A percentile compares a stretch with the other conserved stretches of the same genome.
These are phyloP conservation scores for Corbicula japonica DNA, from an alignment of 2,888 invertebrate genomes.

Conservation along the genomic window DNA sequence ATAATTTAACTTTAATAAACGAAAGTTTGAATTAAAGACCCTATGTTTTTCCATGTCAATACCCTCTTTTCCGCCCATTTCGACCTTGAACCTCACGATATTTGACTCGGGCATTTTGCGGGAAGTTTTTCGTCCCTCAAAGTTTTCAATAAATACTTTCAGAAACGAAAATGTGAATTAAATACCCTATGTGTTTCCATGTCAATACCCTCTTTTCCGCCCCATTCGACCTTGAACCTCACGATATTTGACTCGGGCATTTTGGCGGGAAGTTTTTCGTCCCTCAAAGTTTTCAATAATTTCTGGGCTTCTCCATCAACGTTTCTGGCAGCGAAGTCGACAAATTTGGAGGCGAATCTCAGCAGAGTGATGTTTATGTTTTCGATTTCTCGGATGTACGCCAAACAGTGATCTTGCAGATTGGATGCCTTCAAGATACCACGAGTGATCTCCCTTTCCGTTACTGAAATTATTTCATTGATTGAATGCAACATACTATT, in stretches of 20 bases:
- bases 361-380: conserved; percentile 98
- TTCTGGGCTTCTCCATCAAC: conserved; percentile 97
- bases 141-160: conserved; percentile 94
- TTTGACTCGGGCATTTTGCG: conserved; percentile 83
- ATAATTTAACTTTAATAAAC: too few relatives aligned
- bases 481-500: too few relatives aligned
- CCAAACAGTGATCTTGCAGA: conserved; percentile 97
- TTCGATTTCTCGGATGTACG: conserved; percentile 97
- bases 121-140: conserved; percentile 96
- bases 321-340: conserved; percentile 93
- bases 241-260: conserved; percentile 76
- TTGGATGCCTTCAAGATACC: conserved; percentile 97
- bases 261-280: conserved; percentile 92
- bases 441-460: conserved; percentile 98
- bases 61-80: conserved; percentile 97
- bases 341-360: conserved; percentile 93
- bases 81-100: conserved; percentile 90
- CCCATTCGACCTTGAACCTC: conserved; percentile 96
- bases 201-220: conserved; percentile 95
- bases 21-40: too few relatives aligned
- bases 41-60: conserved; percentile 95
- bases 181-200: conserved; percentile 92
- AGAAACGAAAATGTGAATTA: too few relatives aligned
- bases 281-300: conserved; percentile 94
- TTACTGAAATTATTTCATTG: too few relatives aligned